These are phyloP conservation scores for Lordiphosa fenestrarum DNA, from an alignment of 2,888 invertebrate genomes.

Conservation along the genomic window DNA sequence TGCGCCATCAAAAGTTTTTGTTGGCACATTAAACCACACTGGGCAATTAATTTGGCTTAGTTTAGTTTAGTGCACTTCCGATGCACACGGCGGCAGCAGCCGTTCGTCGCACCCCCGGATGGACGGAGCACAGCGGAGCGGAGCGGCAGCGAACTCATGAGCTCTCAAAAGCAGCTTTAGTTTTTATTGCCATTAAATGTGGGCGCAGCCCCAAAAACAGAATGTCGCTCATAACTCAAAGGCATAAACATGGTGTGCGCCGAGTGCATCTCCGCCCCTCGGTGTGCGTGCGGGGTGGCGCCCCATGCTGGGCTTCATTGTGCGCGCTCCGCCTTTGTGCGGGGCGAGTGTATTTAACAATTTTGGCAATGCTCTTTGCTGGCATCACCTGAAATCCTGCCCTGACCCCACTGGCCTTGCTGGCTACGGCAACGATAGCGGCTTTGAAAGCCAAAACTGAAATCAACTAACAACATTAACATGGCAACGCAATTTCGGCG, in stretches of 20 bases:
- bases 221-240: slow-evolving; percentile 70
- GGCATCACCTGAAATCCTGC: slow-evolving; percentile 67
- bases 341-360: slow-evolving; percentile 54
- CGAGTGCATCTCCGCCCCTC: slow-evolving; percentile 20
- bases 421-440: slow-evolving; percentile 26
- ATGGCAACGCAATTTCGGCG: slow-evolving; percentile 64
- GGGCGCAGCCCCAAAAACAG: slow-evolving; percentile 47
- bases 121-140: slow-evolving; percentile 33
- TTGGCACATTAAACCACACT: slow-evolving; percentile 69
- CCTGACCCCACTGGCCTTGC: slow-evolving; percentile 44
- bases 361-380: slow-evolving; percentile 73
- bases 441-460: slow-evolving; percentile 71
- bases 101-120: slow-evolving; percentile 71
- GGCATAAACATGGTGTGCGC: slow-evolving; percentile 49
- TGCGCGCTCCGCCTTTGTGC: slow-evolving; percentile 25
- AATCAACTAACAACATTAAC: slow-evolving; percentile 77
- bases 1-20: slow-evolving; percentile 64
- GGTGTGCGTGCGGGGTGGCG: slow-evolving; percentile 4
- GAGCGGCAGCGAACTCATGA: slow-evolving; percentile 47
- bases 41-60: slow-evolving; percentile 73
- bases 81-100: slow-evolving; percentile 67
- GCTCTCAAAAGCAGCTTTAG: slow-evolving; percentile 68
- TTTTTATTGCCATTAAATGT: slow-evolving; percentile 70
- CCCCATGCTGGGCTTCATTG: slow-evolving; percentile 41
- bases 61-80: slow-evolving; percentile 73